phyloP scores from a whole-genome alignment of 2,797 vertebrate species.

The Zenarchopterus dispar region DNA sequence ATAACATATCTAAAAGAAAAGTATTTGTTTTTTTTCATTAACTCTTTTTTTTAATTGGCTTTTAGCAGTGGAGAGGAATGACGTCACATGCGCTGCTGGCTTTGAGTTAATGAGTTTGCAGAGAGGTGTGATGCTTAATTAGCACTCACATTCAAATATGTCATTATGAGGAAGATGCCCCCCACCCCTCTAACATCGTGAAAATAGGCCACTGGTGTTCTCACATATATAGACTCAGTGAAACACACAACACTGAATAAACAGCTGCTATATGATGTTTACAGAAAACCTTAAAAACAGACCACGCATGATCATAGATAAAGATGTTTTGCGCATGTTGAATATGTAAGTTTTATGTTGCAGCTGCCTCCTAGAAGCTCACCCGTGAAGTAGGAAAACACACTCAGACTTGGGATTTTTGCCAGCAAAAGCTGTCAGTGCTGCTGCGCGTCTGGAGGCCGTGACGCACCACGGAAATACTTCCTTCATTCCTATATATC shows the following conservation, averaged over 20 bases:
- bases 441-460: conserved; percentile 36
- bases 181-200: conserved; percentile 11
- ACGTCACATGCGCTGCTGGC: conserved; percentile 50
- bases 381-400: conserved; percentile 10
- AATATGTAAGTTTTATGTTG: conserved; percentile 1
- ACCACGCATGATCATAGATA: neutral
- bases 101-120: conserved; percentile 51
- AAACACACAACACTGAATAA: neutral
- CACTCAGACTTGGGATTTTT: conserved; percentile 26
- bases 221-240: neutral
- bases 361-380: neutral
- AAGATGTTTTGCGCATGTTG: neutral
- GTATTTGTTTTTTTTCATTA: no score
- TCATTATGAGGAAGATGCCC: conserved; percentile 18
- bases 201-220: conserved; percentile 37
- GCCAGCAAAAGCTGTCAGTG: conserved; percentile 43
- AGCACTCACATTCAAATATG: conserved; percentile 33
- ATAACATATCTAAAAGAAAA: no score
- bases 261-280: conserved; percentile 4
- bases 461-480: conserved; percentile 9
- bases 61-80: conserved; percentile 39
- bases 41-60: conserved; percentile 19
- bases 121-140: conserved; percentile 68
- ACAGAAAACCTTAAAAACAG: neutral
- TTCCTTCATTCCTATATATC: conserved; percentile 3